These are phyloP conservation scores for Oreochromis spilurus DNA, from an alignment of 2,113 vertebrate species.

Conservation along the genomic window DNA sequence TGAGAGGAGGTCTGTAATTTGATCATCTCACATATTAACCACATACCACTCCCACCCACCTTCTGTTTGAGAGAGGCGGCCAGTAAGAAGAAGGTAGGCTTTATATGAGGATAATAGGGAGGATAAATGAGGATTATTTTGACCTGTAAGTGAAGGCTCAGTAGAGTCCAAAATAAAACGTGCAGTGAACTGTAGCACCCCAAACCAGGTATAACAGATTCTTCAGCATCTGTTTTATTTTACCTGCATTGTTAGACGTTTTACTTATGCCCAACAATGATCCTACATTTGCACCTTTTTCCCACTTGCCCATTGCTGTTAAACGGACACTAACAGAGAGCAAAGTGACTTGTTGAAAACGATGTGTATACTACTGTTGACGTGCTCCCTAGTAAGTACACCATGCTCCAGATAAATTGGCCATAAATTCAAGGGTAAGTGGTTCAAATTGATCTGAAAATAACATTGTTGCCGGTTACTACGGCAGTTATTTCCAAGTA, in stretches of 20 bases:
- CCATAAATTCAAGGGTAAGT: not conserved
- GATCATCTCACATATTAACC: not conserved
- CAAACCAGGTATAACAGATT: not conserved
- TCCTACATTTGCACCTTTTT: not conserved
- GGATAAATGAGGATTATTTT: not conserved
- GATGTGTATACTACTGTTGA: not conserved
- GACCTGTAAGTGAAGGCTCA: not conserved
- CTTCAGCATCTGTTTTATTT: not conserved
- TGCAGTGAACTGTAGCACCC: not conserved
- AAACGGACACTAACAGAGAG: not conserved
- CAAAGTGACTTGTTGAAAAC: not conserved
- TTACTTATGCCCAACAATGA: not conserved
- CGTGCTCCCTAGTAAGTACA: not conserved
- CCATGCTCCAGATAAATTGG: not conserved
- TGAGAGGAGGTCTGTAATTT: not conserved
- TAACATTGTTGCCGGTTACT: not conserved
- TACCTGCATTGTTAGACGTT: not conserved
- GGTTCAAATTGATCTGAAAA: not conserved
- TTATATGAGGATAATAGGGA: not conserved
- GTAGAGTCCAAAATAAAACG: not conserved
- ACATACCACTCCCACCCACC: not conserved
- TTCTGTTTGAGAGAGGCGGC: not conserved
- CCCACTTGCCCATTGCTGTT: not conserved
- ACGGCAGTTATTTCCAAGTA: not conserved
- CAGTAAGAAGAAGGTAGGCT: not conserved